Evolutionary conservation across 2,888 invertebrate species (phyloP).

Genomic region (Folsomia manolachei): DNA sequence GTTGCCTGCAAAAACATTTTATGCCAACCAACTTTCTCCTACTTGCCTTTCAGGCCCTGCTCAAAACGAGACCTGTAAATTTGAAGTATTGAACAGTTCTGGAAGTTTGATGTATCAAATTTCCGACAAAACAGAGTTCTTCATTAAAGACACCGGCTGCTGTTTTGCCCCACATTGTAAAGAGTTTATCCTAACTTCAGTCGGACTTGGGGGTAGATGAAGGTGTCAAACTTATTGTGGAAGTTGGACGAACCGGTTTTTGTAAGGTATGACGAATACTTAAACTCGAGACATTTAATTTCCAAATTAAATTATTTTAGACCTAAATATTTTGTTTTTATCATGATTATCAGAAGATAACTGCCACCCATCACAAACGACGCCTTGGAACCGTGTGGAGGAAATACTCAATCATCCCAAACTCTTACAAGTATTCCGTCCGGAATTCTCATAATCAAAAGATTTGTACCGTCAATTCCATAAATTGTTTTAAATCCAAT

Average conservation of each 20-base stretch:
- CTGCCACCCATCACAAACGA: constrained; percentile 2
- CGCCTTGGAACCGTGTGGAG: constrained; percentile 9
- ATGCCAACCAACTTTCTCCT: background rate
- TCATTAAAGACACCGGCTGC: constrained; percentile 7
- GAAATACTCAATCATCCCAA: constrained; percentile 3
- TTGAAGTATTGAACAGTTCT: background rate
- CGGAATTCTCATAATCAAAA: constrained; percentile 8
- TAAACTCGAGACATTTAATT: background rate
- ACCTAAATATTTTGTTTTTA: no score
- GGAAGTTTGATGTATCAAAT: constrained; percentile 6
- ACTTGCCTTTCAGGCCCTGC: background rate
- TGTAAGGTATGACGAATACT: background rate
- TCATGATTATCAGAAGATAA: constrained; percentile 7
- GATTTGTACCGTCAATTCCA: constrained; percentile 8
- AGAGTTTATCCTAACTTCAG: constrained; percentile 12
- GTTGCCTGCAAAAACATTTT: no score
- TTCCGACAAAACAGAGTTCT: constrained; percentile 21
- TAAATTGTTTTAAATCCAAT: background rate
- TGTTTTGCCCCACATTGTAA: constrained; percentile 5
- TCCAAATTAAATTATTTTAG: background rate
- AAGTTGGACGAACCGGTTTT: constrained; percentile 5
- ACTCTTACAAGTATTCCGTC: constrained; percentile 8
- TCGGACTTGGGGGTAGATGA: background rate
- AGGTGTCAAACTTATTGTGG: constrained; percentile 4
- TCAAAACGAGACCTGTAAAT: constrained; percentile 14